Percentiles rank a stretch among this genome's conserved stretches.
Evolutionary conservation across 1,140 invertebrate genomes (phyloP).

Genomic region (Zelostemma sp.): DNA sequence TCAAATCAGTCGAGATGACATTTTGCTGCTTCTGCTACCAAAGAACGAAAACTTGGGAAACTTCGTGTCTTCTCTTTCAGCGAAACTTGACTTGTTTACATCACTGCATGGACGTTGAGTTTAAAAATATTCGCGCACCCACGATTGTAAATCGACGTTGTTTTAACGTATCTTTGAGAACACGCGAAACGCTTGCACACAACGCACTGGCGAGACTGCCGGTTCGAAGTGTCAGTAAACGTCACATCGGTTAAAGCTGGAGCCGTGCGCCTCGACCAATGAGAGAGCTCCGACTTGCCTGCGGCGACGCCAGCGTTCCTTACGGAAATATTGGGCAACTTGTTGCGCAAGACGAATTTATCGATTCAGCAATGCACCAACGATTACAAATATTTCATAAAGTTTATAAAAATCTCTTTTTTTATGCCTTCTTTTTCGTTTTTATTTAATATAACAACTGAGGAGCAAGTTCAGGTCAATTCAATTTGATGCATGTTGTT

Average conservation of each 20-base stretch:
- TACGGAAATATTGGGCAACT: slow-evolving; percentile 37
- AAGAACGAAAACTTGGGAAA: too few relatives aligned
- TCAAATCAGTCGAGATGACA: too few relatives aligned
- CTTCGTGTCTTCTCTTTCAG: too few relatives aligned
- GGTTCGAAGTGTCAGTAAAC: slow-evolving; percentile 22
- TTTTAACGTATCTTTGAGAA: not conserved
- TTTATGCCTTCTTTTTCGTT: too few relatives aligned
- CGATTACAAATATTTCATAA: too few relatives aligned
- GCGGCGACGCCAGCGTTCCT: slow-evolving; percentile 38
- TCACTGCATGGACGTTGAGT: slow-evolving; percentile 17
- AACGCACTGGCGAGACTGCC: slow-evolving; percentile 41
- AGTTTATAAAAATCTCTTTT: too few relatives aligned
- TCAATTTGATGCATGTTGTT: too few relatives aligned
- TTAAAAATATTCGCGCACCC: slow-evolving; percentile 22
- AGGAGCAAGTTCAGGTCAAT: too few relatives aligned
- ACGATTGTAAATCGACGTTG: slow-evolving; percentile 8
- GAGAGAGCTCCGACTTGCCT: not conserved
- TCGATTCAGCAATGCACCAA: slow-evolving; percentile 16
- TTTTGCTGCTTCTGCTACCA: too few relatives aligned
- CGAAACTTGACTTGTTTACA: too few relatives aligned
- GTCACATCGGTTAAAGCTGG: too few relatives aligned
- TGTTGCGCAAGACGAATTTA: slow-evolving; percentile 35
- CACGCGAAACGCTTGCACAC: slow-evolving; percentile 20
- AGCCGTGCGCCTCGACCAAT: slow-evolving; percentile 22
- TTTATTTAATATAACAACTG: too few relatives aligned